These are phyloP conservation scores for Endotricha flammealis DNA, from an alignment of 2,888 invertebrate species.

Conservation along the genomic window DNA sequence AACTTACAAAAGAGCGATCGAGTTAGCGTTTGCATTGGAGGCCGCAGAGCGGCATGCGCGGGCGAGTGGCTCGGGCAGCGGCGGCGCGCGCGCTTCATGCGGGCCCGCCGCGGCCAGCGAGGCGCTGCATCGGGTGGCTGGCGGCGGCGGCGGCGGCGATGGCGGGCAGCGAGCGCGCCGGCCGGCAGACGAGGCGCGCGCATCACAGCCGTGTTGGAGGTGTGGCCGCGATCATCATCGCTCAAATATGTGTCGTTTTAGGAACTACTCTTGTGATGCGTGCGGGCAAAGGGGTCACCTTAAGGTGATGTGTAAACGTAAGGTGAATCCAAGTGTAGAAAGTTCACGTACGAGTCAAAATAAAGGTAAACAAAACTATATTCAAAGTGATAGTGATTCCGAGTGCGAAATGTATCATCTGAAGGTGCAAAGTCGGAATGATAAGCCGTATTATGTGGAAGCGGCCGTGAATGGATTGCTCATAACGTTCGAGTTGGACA, in stretches of 20 bases:
- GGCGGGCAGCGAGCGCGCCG: neutral
- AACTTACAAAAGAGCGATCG: neutral
- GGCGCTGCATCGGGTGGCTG: neutral
- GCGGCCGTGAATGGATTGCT: neutral
- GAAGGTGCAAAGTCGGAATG: neutral
- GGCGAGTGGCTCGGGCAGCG: conserved; percentile 3
- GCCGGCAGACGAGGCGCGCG: no score
- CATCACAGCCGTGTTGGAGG: conserved; percentile 11
- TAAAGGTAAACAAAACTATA: conserved; percentile 3
- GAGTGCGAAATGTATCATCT: neutral
- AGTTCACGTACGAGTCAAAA: no score
- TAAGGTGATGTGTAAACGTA: conserved; percentile 12
- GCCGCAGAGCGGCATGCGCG: conserved; percentile 5
- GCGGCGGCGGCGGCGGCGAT: neutral
- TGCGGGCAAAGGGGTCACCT: conserved; percentile 14
- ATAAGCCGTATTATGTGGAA: conserved; percentile 7
- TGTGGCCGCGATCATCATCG: conserved; percentile 13
- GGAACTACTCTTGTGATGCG: conserved; percentile 13
- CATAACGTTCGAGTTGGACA: conserved; percentile 1
- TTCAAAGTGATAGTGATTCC: conserved; percentile 1
- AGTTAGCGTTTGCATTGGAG: no score
- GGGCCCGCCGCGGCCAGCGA: neutral
- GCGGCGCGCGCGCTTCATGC: neutral
- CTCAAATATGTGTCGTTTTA: conserved; percentile 13
- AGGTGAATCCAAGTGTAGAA: neutral